Evolutionary conservation across 2,113 vertebrate species (phyloP).

Genomic region (human (Homo sapiens)): DNA sequence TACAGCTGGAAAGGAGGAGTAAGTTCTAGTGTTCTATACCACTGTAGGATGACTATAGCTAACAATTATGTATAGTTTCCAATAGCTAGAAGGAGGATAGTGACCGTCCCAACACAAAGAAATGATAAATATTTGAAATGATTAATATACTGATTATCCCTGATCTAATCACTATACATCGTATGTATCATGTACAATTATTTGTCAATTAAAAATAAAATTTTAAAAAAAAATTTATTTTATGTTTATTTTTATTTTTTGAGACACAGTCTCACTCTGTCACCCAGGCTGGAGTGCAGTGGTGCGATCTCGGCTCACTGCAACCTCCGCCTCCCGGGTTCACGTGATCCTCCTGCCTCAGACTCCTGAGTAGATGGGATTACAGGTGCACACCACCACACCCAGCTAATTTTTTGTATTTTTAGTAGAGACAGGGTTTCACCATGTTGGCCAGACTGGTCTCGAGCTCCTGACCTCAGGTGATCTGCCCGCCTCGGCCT

Average conservation of each 20-base stretch:
- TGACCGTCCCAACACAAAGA: background rate
- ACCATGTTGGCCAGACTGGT: too few species aligned
- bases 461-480: too few species aligned
- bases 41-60: background rate
- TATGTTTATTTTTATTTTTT: too few species aligned
- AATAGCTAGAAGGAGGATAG: background rate
- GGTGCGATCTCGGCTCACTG: too few species aligned
- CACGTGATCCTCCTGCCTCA: too few species aligned
- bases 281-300: too few species aligned
- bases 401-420: too few species aligned
- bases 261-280: too few species aligned
- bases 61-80: background rate
- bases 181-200: background rate
- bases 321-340: rapidly evolving
- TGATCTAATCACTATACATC: background rate
- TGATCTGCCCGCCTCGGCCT: too few species aligned
- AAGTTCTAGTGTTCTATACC: background rate
- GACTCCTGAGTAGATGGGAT: too few species aligned
- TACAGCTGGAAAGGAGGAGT: background rate
- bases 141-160: background rate
- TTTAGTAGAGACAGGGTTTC: too few species aligned
- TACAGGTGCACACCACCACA: too few species aligned
- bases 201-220: background rate
- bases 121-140: background rate
- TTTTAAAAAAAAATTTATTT: rapidly evolving